Conservation (phyloP, 2,888 invertebrate genomes). For the Sinelater perroti region DNA sequence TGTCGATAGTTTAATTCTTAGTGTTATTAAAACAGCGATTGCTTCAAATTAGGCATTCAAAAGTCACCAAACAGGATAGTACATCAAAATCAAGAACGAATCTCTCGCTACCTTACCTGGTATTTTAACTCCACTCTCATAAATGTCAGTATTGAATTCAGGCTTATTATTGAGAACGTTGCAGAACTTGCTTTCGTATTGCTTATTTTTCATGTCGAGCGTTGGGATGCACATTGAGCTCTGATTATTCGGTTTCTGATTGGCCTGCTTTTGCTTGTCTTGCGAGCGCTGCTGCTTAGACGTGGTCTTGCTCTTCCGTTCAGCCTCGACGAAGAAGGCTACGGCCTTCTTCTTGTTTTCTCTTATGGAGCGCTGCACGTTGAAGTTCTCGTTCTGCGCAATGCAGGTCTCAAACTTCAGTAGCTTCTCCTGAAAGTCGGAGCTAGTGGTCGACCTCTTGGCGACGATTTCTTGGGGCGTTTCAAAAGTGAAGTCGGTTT, state of each 20-base stretch:
- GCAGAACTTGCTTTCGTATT: constrained; percentile 64
- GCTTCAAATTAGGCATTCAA: too few relatives aligned
- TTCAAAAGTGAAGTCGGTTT: constrained; percentile 55
- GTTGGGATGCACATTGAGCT: constrained; percentile 67
- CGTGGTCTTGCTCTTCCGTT: constrained; percentile 26
- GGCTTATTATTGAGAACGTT: constrained; percentile 60
- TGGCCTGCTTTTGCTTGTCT: constrained; percentile 20
- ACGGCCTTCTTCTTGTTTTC: constrained; percentile 49
- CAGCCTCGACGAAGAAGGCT: constrained; percentile 56
- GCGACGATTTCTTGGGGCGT: constrained; percentile 52
- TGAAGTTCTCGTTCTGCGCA: constrained; percentile 44
- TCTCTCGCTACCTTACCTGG: constrained; percentile 22
- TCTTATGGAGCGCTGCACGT: constrained; percentile 24
- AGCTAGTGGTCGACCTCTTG: constrained; percentile 53
- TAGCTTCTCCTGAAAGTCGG: constrained; percentile 58
- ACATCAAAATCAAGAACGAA: not conserved
- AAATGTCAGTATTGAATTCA: constrained; percentile 55
- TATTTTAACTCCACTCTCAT: constrained; percentile 46
- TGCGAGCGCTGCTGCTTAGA: not conserved
- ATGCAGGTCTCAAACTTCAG: constrained; percentile 56
- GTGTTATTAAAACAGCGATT: too few relatives aligned
- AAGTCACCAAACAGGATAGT: too few relatives aligned
- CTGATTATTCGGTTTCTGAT: constrained; percentile 55
- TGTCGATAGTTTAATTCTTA: too few relatives aligned
- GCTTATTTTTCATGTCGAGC: constrained; percentile 64